Base-by-base conservation (phyloP, 2,797 vertebrate genomes). In the Spinibarbus caldwelli region DNA sequence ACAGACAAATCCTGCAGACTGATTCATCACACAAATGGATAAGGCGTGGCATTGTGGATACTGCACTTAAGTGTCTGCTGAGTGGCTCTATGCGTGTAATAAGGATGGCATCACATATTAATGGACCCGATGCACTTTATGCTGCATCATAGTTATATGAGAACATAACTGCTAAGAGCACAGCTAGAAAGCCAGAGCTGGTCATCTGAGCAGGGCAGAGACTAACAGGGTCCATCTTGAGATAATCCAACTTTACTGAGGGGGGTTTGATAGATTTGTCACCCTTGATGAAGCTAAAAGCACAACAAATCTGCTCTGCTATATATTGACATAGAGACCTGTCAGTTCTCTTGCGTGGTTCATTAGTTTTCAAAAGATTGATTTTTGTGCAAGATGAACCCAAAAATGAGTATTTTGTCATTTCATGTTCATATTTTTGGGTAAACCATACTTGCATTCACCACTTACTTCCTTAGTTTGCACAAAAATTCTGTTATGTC, bases 51-150 rank as follows among this genome's bases (percentile, higher is more conserved):
- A 82, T 66, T 82, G 80, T 80, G 54, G 86, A 85, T 82, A 73
- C 45, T 84, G 88, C 87, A 93, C 91, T 89, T 89, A 88, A 89
- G 88, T 89, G 92, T 92, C 93, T 89, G 91, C 89, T 92, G 90
- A 92, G 92, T 92, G 92, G 92, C 92, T 94, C 93, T 93, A 91
- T 88, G 90, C 80, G 85, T 90, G 90, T 91, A 92, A 93, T 94
- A 90, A 95, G 90, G 93, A 93, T 66, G 49, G 89, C 89, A 87
- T 92, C 87, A 88, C 77, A 72, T 84, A 68, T 85, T 89, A 88
- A 87, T 87, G 87, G 80, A 54, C 49, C 59, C 6, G 1, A 45
- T 81, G 81, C 67, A 84, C 72, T 88, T 80, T 67, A 77, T 86
- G 72, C 68, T 83, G 26, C 71, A 85, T 83, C 82, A 78, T 85